A percentile compares a stretch with the other conserved stretches of the same genome.
Evolutionary conservation across 2,888 invertebrate genomes (phyloP).

Genomic region (Patella ulyssiponensis): DNA sequence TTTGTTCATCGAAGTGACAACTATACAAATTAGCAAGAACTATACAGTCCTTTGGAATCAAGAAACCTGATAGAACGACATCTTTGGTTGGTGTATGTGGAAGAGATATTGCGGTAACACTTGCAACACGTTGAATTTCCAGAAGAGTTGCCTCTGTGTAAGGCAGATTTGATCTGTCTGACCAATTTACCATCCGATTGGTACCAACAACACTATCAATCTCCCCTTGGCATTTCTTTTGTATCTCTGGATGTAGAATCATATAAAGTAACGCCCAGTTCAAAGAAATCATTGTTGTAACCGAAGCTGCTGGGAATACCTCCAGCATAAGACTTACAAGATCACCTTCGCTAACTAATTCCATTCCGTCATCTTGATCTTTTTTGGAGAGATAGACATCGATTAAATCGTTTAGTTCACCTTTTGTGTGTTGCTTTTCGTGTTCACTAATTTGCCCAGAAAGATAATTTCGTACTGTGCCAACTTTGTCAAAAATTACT

Average conservation of each 20-base stretch:
- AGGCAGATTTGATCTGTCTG: background rate
- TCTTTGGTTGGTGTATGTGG: constrained; percentile 13
- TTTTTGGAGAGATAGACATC: background rate
- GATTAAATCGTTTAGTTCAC: background rate
- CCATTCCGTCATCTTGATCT: background rate
- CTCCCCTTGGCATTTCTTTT: constrained; percentile 30
- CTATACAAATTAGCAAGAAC: constrained; percentile 9
- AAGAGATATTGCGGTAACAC: background rate
- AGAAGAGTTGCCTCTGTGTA: constrained; percentile 19
- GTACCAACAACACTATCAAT: constrained; percentile 11
- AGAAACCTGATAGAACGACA: constrained; percentile 12
- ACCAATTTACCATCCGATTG: background rate
- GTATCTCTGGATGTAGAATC: constrained; percentile 39
- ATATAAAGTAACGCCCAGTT: constrained; percentile 42
- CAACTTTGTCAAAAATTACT: background rate
- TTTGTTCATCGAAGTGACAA: background rate
- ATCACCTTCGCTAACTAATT: background rate
- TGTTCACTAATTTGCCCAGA: background rate
- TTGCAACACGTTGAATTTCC: constrained; percentile 15
- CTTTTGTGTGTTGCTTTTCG: background rate
- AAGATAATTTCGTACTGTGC: background rate
- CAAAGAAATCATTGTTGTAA: constrained; percentile 39
- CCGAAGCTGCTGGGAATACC: constrained; percentile 43
- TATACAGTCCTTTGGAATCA: constrained; percentile 14
- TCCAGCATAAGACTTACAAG: constrained; percentile 28